Percentiles rank a stretch among this genome's conserved stretches.
Conservation (phyloP, 2,888 invertebrate species). For the Myopa tessellatipennis region DNA sequence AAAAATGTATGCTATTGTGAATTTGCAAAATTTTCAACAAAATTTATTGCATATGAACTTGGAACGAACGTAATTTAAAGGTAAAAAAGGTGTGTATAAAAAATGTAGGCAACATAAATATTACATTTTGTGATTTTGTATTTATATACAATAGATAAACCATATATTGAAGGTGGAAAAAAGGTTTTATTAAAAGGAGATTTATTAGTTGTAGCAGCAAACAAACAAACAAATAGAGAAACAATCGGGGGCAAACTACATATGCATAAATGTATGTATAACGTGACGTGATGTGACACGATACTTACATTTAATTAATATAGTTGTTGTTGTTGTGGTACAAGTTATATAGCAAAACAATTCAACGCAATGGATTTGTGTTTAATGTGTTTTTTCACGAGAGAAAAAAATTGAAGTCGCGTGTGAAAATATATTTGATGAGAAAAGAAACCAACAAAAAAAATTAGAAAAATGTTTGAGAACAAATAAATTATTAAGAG, state of each 20-base stretch:
- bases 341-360: slow-evolving; percentile 32
- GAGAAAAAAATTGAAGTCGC: slow-evolving; percentile 16
- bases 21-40: no score
- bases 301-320: slow-evolving; percentile 35
- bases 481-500: not conserved
- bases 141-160: no score
- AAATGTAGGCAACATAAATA: no score
- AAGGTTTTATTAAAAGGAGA: no score
- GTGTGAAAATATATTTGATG: slow-evolving; percentile 14
- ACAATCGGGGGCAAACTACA: not conserved
- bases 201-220: no score
- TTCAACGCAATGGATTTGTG: slow-evolving; percentile 42
- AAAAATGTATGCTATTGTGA: no score
- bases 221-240: not conserved
- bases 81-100: no score
- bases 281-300: slow-evolving; percentile 22
- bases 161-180: no score
- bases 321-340: slow-evolving; percentile 12
- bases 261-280: slow-evolving; percentile 15
- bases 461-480: slow-evolving; percentile 7
- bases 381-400: not conserved
- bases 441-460: slow-evolving; percentile 29
- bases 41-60: no score
- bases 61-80: no score
- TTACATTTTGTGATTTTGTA: no score